Conservation (phyloP, 2,888 invertebrate genomes). For the Scaptomyza flava region DNA sequence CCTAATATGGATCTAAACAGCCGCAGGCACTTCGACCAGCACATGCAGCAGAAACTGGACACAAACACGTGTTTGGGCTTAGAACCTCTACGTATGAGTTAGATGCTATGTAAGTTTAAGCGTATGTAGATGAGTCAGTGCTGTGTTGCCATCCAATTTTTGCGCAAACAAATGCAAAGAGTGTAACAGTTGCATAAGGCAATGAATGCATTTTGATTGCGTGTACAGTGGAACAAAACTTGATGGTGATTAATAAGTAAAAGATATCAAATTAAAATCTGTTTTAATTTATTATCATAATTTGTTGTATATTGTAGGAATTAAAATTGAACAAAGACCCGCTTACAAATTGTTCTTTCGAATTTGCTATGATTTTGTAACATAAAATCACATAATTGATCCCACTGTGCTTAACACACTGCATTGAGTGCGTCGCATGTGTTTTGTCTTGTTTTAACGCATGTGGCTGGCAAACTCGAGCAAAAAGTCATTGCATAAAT, state of each 20-base stretch:
- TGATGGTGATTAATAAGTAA: background rate
- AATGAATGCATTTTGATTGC: slow-evolving; percentile 73
- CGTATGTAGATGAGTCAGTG: slow-evolving; percentile 8
- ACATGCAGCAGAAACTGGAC: slow-evolving; percentile 14
- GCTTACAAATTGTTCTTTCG: no score
- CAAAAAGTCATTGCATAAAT: slow-evolving; percentile 72
- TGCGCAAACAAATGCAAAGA: slow-evolving; percentile 44
- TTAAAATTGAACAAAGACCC: no score
- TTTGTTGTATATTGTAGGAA: no score
- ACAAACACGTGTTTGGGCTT: slow-evolving; percentile 50
- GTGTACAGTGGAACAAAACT: slow-evolving; percentile 37
- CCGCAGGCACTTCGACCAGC: slow-evolving; percentile 25
- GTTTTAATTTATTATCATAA: no score
- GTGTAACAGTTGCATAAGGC: slow-evolving; percentile 21
- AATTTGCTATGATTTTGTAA: background rate
- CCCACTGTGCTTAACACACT: slow-evolving; percentile 22
- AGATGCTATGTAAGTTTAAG: background rate
- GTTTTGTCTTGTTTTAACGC: slow-evolving; percentile 58
- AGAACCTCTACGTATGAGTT: slow-evolving; percentile 2
- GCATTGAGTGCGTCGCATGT: slow-evolving; percentile 39
- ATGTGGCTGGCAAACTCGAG: slow-evolving; percentile 35
- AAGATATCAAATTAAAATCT: background rate
- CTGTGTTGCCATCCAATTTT: slow-evolving; percentile 34
- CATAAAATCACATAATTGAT: background rate
- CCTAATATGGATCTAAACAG: slow-evolving; percentile 65